Conservation (phyloP, 2,888 invertebrate species). For the Ochlodes sylvanus region DNA sequence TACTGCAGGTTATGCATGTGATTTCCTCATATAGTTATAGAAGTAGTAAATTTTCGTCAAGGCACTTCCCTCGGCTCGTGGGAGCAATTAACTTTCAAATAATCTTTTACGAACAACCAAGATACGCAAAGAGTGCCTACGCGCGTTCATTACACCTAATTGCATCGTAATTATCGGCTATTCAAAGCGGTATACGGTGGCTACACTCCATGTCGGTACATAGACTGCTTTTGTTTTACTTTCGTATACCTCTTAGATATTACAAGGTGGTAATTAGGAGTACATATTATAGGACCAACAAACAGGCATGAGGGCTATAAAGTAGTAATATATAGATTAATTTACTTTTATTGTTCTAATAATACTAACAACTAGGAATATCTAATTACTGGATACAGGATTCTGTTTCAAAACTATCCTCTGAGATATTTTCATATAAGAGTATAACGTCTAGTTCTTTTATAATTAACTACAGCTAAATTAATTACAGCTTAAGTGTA, state of each 20-base stretch:
- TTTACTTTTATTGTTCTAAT: too few species aligned
- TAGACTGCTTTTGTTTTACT: slow-evolving; percentile 41
- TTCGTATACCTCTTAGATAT: slow-evolving; percentile 35
- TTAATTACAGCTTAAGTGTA: too few species aligned
- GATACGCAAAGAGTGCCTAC: slow-evolving; percentile 50
- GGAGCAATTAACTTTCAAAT: slow-evolving; percentile 58
- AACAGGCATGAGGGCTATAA: not conserved
- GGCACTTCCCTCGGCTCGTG: slow-evolving; percentile 12
- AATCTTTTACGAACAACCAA: slow-evolving; percentile 47
- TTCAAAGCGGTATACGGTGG: slow-evolving; percentile 60
- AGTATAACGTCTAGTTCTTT: too few species aligned
- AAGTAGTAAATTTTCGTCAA: slow-evolving; percentile 27
- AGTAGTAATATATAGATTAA: not conserved
- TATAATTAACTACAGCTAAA: too few species aligned
- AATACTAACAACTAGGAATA: too few species aligned
- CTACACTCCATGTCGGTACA: slow-evolving; percentile 46
- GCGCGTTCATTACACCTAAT: slow-evolving; percentile 69
- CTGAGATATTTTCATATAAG: too few species aligned
- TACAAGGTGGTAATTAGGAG: slow-evolving; percentile 36
- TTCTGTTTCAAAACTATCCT: too few species aligned
- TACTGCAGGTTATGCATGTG: slow-evolving; percentile 2
- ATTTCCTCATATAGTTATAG: slow-evolving; percentile 4
- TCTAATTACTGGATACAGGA: too few species aligned
- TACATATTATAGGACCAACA: slow-evolving; percentile 18
- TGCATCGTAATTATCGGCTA: slow-evolving; percentile 69